These are phyloP conservation scores for Melanotaenia duboulayi DNA, from an alignment of 2,113 vertebrate species.

Conservation along the genomic window DNA sequence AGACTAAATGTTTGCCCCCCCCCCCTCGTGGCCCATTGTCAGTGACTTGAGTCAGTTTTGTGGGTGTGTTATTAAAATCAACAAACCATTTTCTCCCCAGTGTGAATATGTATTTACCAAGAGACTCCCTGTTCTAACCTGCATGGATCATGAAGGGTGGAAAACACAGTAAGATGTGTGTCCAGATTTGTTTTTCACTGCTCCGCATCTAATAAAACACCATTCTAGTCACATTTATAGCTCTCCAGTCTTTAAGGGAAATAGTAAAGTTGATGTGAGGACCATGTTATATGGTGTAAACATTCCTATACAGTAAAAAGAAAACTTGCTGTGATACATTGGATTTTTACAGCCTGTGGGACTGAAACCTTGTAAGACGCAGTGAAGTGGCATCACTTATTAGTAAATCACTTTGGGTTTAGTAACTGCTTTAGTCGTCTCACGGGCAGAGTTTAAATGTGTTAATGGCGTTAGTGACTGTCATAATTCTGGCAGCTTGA, in stretches of 20 bases:
- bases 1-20: neutral
- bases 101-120: neutral
- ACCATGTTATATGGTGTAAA: constrained; percentile 21
- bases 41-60: neutral
- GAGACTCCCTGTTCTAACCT: constrained; percentile 24
- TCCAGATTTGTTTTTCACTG: constrained; percentile 50
- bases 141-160: constrained; percentile 30
- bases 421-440: constrained; percentile 42
- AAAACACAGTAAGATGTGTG: constrained; percentile 44
- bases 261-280: constrained; percentile 38
- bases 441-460: constrained; percentile 44
- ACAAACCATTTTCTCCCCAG: neutral
- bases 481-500: constrained; percentile 64
- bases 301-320: constrained; percentile 9
- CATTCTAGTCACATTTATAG: constrained; percentile 56
- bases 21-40: neutral
- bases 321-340: constrained; percentile 11
- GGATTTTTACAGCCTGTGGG: constrained; percentile 28
- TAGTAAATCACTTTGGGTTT: constrained; percentile 34
- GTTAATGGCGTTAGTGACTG: constrained; percentile 64
- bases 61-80: constrained; percentile 30
- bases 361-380: constrained; percentile 21
- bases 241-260: constrained; percentile 50
- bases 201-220: constrained; percentile 55
- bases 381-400: constrained; percentile 38